These are phyloP conservation scores for Sisor rabdophorus DNA, from an alignment of 2,113 vertebrate species.

Conservation along the genomic window DNA sequence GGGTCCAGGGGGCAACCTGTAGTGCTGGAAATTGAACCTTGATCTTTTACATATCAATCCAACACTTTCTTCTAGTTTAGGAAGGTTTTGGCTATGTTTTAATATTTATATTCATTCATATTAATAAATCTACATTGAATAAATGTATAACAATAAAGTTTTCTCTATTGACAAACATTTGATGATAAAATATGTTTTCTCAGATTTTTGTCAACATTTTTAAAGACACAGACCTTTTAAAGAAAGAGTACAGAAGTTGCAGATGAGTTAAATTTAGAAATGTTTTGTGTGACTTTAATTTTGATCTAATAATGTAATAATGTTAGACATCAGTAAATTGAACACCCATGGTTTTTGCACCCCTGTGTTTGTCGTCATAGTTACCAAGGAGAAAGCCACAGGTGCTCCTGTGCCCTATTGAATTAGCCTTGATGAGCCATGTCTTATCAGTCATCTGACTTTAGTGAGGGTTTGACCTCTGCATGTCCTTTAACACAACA, in stretches of 20 bases:
- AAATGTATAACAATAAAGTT: neutral
- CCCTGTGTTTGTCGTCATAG: conserved; percentile 46
- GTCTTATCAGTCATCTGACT: conserved; percentile 47
- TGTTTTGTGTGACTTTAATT: conserved; percentile 44
- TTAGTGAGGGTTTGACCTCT: conserved; percentile 34
- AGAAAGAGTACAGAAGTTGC: conserved; percentile 21
- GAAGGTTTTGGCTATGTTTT: too few species aligned
- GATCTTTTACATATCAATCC: too few species aligned
- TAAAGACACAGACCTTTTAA: neutral
- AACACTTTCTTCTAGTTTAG: too few species aligned
- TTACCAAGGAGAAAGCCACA: conserved; percentile 44
- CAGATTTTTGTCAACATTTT: neutral
- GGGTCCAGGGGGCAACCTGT: too few species aligned
- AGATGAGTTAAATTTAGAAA: conserved; percentile 27
- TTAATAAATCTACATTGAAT: too few species aligned
- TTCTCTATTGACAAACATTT: neutral
- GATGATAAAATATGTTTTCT: too few species aligned
- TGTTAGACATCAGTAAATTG: conserved; percentile 44
- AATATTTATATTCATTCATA: too few species aligned
- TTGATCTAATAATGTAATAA: conserved; percentile 47
- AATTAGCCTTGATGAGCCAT: conserved; percentile 47
- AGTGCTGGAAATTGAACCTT: too few species aligned
- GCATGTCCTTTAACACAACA: conserved; percentile 29
- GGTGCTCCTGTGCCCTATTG: conserved; percentile 37
- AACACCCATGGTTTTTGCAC: conserved; percentile 42